phyloP scores from a whole-genome alignment of 2,888 invertebrate genomes.

The Mamestra brassicae region DNA sequence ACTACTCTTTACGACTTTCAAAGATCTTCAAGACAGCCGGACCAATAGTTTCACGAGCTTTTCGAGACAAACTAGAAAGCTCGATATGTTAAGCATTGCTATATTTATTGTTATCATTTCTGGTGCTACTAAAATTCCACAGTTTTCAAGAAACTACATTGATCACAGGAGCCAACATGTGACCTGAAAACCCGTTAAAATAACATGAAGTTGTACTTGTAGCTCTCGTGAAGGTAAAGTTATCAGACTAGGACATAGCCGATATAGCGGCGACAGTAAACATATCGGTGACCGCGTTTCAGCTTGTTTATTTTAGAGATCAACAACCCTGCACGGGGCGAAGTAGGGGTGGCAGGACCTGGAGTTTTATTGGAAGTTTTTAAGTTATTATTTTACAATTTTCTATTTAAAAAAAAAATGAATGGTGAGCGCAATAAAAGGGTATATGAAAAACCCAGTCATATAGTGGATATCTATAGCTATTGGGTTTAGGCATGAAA shows the following conservation, averaged over 20 bases:
- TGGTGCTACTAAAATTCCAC: too few relatives aligned
- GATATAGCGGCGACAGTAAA: conserved; percentile 41
- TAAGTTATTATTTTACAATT: background rate
- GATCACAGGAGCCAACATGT: too few relatives aligned
- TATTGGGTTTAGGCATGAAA: too few relatives aligned
- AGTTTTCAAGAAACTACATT: too few relatives aligned
- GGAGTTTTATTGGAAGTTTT: background rate
- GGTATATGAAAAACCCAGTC: background rate
- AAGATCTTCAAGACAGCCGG: too few relatives aligned
- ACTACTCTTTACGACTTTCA: too few relatives aligned
- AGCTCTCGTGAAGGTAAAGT: conserved; percentile 28
- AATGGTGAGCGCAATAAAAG: background rate
- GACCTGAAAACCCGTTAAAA: background rate
- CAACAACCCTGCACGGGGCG: conserved; percentile 40
- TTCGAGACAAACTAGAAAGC: too few relatives aligned
- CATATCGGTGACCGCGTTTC: conserved; percentile 59
- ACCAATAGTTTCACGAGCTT: too few relatives aligned
- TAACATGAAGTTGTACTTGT: conserved; percentile 29
- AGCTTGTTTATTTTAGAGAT: conserved; percentile 61
- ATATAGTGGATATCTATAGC: too few relatives aligned
- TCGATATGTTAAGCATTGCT: too few relatives aligned
- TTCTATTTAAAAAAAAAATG: too few relatives aligned
- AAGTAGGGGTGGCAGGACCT: conserved; percentile 39
- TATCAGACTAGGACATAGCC: conserved; percentile 33
- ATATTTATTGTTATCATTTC: too few relatives aligned